Conservation (phyloP, 1,140 invertebrate genomes). For the Anagrus nilaparvatae region DNA sequence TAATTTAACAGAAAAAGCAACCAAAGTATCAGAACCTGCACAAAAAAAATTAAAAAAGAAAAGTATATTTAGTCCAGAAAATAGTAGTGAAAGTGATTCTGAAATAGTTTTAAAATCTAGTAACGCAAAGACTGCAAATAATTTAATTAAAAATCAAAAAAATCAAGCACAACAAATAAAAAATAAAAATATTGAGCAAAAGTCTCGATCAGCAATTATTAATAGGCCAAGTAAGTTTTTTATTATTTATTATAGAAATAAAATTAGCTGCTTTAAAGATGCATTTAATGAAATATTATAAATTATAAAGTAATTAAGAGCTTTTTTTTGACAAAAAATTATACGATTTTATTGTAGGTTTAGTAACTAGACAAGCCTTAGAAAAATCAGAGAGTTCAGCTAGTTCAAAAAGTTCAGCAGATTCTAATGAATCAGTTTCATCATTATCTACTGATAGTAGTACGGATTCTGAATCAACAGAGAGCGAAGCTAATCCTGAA, state of each 20-base stretch:
- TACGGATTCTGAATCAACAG: constrained; percentile 41
- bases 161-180: constrained; percentile 28
- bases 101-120: constrained; percentile 27
- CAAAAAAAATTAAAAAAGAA: constrained; percentile 59
- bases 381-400: constrained; percentile 38
- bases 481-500: constrained; percentile 32
- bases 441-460: constrained; percentile 39
- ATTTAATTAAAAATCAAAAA: constrained; percentile 27
- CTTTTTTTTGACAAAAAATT: background rate
- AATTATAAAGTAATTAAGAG: background rate
- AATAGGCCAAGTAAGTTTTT: constrained; percentile 30
- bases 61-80: constrained; percentile 74
- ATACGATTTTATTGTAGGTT: constrained; percentile 9
- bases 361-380: constrained; percentile 18
- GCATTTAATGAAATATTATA: background rate
- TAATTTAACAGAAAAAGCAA: constrained; percentile 32
- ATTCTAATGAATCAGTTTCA: constrained; percentile 32
- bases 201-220: constrained; percentile 22
- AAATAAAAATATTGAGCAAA: constrained; percentile 28
- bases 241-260: constrained; percentile 1
- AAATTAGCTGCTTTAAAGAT: background rate
- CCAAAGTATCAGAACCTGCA: constrained; percentile 31
- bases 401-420: constrained; percentile 39
- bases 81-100: constrained; percentile 63
- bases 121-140: constrained; percentile 23